These are phyloP conservation scores for Drosophila paramelanica DNA, from an alignment of 2,888 invertebrate genomes.

Conservation along the genomic window DNA sequence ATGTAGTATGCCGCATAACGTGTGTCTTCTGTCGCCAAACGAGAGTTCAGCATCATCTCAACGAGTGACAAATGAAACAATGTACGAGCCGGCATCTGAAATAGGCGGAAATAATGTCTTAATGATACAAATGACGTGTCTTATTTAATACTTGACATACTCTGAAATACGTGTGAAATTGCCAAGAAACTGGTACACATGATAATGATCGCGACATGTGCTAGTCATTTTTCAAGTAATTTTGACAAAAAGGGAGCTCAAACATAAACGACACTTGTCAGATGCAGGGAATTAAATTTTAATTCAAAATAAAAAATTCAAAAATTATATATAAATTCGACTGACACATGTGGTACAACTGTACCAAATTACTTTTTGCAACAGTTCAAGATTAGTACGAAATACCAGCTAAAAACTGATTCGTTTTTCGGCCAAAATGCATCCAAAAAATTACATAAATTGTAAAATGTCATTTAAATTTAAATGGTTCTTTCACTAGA, in stretches of 20 bases:
- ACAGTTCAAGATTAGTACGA: too few species aligned
- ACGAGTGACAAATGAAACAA: constrained; percentile 64
- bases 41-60: constrained; percentile 25
- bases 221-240: constrained; percentile 25
- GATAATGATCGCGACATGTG: constrained; percentile 29
- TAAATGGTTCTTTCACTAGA: too few species aligned
- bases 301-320: background rate
- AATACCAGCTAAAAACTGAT: too few species aligned
- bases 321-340: too few species aligned
- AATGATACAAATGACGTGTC: constrained; percentile 74
- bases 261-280: constrained; percentile 1
- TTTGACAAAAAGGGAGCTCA: constrained; percentile 1
- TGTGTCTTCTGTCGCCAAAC: constrained; percentile 39
- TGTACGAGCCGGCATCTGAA: constrained; percentile 43
- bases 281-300: constrained; percentile 2
- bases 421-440: too few species aligned
- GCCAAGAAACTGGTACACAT: constrained; percentile 24
- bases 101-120: constrained; percentile 77
- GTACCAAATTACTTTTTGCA: too few species aligned
- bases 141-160: constrained; percentile 57
- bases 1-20: constrained; percentile 15
- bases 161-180: constrained; percentile 61
- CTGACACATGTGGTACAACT: too few species aligned
- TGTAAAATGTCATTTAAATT: too few species aligned
- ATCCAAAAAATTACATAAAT: too few species aligned